These are phyloP conservation scores for Pyxicephalus adspersus DNA, from an alignment of 2,113 vertebrate species.

Conservation along the genomic window DNA sequence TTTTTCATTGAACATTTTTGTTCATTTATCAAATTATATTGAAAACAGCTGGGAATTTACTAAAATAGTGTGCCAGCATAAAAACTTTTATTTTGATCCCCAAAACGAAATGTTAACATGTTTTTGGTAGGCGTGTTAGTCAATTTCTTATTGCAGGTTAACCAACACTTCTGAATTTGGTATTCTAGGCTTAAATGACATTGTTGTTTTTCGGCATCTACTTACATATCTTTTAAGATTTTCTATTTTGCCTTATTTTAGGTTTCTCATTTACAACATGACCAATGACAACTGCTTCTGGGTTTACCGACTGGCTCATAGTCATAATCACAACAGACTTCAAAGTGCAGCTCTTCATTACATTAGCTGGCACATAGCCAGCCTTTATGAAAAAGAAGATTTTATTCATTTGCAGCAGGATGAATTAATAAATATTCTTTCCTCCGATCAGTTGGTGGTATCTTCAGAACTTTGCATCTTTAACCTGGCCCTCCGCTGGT, in stretches of 20 bases:
- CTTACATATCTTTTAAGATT: background rate
- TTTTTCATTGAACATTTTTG: too few species aligned
- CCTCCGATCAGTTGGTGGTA: slow-evolving; percentile 78
- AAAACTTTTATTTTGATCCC: too few species aligned
- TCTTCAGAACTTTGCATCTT: slow-evolving; percentile 80
- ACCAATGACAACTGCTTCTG: slow-evolving; percentile 80
- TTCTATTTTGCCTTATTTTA: slow-evolving; percentile 52
- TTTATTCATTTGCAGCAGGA: slow-evolving; percentile 79
- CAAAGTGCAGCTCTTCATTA: slow-evolving; percentile 76
- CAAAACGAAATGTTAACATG: too few species aligned
- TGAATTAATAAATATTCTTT: slow-evolving; percentile 78
- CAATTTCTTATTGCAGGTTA: too few species aligned
- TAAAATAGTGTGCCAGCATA: too few species aligned
- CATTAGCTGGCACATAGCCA: slow-evolving; percentile 78
- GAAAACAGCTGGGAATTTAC: too few species aligned
- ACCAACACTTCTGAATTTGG: too few species aligned
- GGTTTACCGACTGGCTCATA: slow-evolving; percentile 81
- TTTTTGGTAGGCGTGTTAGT: too few species aligned
- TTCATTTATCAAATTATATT: too few species aligned
- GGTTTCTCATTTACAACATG: slow-evolving; percentile 79
- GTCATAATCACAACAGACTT: slow-evolving; percentile 79
- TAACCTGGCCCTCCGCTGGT: slow-evolving; percentile 78
- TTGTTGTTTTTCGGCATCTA: background rate
- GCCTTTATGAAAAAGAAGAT: slow-evolving; percentile 74
- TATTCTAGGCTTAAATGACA: too few species aligned